Evolutionary conservation across 2,113 vertebrate genomes (phyloP), one percentile per base, ranked within the genome.

Genomic region (Ammodytes dubius): DNA sequence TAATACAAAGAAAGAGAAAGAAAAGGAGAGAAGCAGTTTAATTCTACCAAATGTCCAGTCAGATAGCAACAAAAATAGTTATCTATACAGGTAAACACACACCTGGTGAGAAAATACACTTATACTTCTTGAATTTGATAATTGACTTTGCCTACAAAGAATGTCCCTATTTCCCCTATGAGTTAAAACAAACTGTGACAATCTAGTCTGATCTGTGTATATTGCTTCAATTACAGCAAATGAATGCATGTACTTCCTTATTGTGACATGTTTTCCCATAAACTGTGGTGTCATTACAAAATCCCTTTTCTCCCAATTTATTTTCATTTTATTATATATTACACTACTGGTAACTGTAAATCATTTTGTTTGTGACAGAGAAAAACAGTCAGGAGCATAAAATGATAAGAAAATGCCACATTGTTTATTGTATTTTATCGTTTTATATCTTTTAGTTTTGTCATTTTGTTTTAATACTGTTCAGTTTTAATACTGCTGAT

Each of bases 171-270:
- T 59, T 45, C 4, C 27, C 60, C 19, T 58, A 57, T 35, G 4
- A 52, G 9, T n/a, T 27, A 52, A 58, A 50, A 74, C 39, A 74
- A 57, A 47, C 61, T n/a, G 46, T 58, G 37, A 14, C n/a, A 5
- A 35, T 2, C 9, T 15, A 2, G 39, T 45, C 53, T 45, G 45
- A 37, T 60, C 4, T 0, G 2, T 13, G n/a, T 37, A 2, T 5
- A 39, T 19, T 45, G 42, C 15, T 46, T n/a, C 39, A 63, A 14
- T 37, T 14, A 10, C 14, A 52, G 6, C 43, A 37, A 43, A 45
- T 12, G 0, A n/a, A 49, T 10, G 6, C 0, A 15, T 35, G 2
- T 46, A 27, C 15, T 12, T 40, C 40, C 5, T 47, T 2, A 40
- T 54, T 70, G 8, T 5, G 6, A 64, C 46, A 43, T 15, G 7